phyloP scores from a whole-genome alignment of 2,797 vertebrate genomes.

The Alfaro cultratus region DNA sequence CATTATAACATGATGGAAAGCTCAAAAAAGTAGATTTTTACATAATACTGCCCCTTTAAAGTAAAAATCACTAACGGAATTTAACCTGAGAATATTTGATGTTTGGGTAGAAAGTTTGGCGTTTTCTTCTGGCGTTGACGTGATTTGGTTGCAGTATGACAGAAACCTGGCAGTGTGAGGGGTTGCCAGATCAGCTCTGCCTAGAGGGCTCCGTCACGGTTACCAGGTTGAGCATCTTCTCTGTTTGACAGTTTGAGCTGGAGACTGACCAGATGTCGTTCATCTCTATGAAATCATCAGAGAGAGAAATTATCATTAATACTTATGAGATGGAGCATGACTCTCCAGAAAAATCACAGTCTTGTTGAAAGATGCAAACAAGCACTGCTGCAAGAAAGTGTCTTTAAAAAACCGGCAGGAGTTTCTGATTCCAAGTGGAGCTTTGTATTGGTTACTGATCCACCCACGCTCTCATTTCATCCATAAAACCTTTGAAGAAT shows the following conservation, averaged over 20 bases:
- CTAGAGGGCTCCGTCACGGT: slow-evolving; percentile 28
- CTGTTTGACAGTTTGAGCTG: slow-evolving; percentile 55
- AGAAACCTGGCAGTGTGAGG: background rate
- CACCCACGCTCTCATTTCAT: background rate
- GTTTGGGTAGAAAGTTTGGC: background rate
- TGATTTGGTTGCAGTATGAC: background rate
- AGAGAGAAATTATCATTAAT: background rate
- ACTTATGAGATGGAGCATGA: too few species aligned
- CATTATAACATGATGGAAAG: too few species aligned
- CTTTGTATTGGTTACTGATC: background rate
- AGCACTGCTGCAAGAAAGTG: too few species aligned
- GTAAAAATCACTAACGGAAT: background rate
- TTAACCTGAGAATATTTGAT: slow-evolving; percentile 5
- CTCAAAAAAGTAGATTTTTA: too few species aligned
- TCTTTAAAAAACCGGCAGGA: too few species aligned
- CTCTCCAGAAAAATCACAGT: too few species aligned
- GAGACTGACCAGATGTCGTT: slow-evolving; percentile 81
- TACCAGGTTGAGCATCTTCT: slow-evolving; percentile 41
- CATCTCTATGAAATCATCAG: slow-evolving; percentile 60
- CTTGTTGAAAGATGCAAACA: too few species aligned
- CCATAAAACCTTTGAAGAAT: too few species aligned
- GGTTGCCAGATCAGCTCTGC: background rate
- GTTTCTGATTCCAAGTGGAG: background rate
- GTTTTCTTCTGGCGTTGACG: background rate
- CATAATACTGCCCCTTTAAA: background rate